Evolutionary conservation across 2,113 vertebrate genomes (phyloP).

Genomic region (Mastomys coucha): DNA sequence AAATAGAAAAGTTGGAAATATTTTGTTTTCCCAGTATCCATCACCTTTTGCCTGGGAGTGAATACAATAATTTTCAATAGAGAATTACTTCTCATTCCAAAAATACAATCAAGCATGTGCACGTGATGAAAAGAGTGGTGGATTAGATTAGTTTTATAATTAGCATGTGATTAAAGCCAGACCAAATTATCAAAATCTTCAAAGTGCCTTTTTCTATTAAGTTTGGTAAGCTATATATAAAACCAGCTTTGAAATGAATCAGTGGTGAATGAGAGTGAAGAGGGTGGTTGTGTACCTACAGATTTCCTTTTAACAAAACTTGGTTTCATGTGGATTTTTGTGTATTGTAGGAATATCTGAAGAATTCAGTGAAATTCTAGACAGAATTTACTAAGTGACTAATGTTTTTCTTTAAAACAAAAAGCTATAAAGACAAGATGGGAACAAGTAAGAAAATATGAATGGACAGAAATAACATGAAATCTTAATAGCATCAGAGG

Average conservation of each 20-base stretch:
- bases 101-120: not conserved
- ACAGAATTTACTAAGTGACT: not conserved
- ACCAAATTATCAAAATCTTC: not conserved
- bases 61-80: not conserved
- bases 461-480: not conserved
- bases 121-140: not conserved
- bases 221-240: not conserved
- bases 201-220: not conserved
- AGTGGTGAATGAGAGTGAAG: not conserved
- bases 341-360: not conserved
- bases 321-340: not conserved
- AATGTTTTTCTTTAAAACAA: not conserved
- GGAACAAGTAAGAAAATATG: slow-evolving; percentile 13
- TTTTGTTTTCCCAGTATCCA: not conserved
- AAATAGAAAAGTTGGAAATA: not conserved
- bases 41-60: not conserved
- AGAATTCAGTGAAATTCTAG: not conserved
- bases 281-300: not conserved
- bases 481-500: not conserved
- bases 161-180: not conserved
- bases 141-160: slow-evolving; percentile 2
- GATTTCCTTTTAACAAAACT: not conserved
- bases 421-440: not conserved
- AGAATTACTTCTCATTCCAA: not conserved
- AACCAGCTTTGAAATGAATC: slow-evolving; percentile 7